phyloP scores from a whole-genome alignment of 2,113 vertebrate species.

The Carlito syrichta region DNA sequence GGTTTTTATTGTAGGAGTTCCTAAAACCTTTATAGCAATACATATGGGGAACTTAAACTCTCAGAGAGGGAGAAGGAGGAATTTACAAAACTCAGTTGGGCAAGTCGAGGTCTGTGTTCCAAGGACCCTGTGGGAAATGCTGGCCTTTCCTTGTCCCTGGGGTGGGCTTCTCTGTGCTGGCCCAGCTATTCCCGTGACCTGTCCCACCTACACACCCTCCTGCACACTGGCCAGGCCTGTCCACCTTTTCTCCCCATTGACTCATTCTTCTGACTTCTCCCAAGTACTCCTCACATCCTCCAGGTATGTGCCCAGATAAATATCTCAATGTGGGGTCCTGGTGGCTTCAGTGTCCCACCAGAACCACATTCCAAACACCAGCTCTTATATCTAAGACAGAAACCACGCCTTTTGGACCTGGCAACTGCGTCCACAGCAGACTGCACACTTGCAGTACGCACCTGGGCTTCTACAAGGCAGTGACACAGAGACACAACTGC shows the following conservation, averaged over 20 bases:
- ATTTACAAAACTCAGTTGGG: background rate
- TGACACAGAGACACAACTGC: background rate
- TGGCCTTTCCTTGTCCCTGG: background rate
- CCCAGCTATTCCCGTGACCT: background rate
- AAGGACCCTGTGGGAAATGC: too few species aligned
- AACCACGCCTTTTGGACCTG: background rate
- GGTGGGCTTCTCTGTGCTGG: background rate
- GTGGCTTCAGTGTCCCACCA: rapidly evolving
- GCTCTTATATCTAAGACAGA: background rate
- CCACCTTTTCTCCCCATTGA: background rate
- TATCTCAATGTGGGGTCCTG: background rate
- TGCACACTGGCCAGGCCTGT: background rate
- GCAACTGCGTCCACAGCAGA: background rate
- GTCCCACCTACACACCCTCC: background rate
- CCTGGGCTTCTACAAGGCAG: background rate
- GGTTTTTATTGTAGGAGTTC: background rate
- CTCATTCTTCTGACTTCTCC: background rate
- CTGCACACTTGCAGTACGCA: rapidly evolving
- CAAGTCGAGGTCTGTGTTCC: background rate
- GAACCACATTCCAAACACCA: background rate
- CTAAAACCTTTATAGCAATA: background rate
- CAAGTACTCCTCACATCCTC: background rate
- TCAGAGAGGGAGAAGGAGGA: background rate
- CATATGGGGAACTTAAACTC: background rate
- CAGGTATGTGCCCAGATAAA: background rate